A percentile compares a stretch with the other conserved stretches of the same genome.
Conservation (phyloP, 2,113 vertebrate species). For the Herpetotheres cachinnans region DNA sequence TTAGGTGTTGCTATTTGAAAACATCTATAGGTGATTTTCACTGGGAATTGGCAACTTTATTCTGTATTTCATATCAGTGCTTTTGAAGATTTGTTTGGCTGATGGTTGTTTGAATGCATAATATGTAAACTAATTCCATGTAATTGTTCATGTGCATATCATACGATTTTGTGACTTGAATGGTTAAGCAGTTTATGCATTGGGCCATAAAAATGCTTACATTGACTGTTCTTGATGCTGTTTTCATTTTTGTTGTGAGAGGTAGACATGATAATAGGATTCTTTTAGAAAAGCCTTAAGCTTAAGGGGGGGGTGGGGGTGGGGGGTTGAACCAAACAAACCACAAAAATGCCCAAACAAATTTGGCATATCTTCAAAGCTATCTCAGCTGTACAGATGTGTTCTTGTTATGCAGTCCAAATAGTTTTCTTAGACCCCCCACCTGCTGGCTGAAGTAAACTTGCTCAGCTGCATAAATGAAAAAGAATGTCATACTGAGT, state of each 20-base stretch:
- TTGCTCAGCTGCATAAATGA: constrained; percentile 55
- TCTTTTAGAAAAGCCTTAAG: background rate
- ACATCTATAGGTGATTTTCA: background rate
- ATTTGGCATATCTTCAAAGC: constrained; percentile 34
- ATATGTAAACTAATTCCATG: background rate
- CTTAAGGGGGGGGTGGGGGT: too few species aligned
- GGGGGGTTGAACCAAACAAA: background rate
- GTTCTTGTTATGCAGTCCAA: background rate
- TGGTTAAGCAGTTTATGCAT: background rate
- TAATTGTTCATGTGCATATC: background rate
- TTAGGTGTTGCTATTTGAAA: constrained; percentile 4
- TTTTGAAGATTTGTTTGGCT: background rate
- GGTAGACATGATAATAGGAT: background rate
- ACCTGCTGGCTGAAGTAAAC: constrained; percentile 6
- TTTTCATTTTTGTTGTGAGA: background rate
- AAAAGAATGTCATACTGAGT: constrained; percentile 35
- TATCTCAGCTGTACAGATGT: background rate
- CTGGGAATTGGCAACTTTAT: background rate
- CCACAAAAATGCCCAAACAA: background rate
- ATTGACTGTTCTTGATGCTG: background rate
- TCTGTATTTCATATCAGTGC: background rate
- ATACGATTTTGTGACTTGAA: background rate
- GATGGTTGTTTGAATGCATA: background rate
- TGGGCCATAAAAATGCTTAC: background rate
- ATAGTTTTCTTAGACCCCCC: background rate